Evolutionary conservation across 2,797 vertebrate species (phyloP), one percentile per base, ranked within the genome.

Genomic region (Ctenosaura bakeri): DNA sequence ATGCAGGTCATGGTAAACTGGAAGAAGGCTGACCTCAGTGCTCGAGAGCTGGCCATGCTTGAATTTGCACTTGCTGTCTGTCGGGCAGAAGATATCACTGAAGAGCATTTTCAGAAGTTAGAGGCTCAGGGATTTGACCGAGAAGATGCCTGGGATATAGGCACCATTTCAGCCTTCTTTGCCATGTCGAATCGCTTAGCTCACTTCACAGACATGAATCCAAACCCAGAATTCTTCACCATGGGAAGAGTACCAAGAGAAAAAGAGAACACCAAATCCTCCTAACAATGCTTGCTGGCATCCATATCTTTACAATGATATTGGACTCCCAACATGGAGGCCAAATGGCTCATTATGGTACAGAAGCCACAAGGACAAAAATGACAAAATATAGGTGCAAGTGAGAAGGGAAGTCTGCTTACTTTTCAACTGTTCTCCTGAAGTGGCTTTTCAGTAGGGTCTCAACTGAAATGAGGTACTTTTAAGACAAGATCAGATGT

Each of bases 101-200:
- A 99, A 20, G 92, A 97, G 90, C 98, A 98, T 91, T 98, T 99
- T 86, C 93, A 91, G 93, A 94, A 97, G 56, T 95, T 99, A 80
- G 97, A 98, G 93, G 94, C 95, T n/a, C 98, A 97, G 0, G 98
- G 98, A 18, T 98, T 99, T 83, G 97, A 98, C 92, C 95, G 91
- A 0, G 98, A 99, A 92, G 98, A 98, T 2, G 97, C 97, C 81
- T 99, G 98, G 98, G 98, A 98, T 94, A 98, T 98, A 26, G 97
- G 96, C 26, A 96, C 97, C 92, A 97, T 98, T 50, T 90, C 98
- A 14, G 97, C 98, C 18, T 99, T 98, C 93, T 98, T 98, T 77
- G 97, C 98, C n/a, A 97, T 98, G 98, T 98, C 98, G 66, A 99
- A 98, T 90, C 95, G 97, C 1, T 95, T 99, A 26, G 97, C 98